These are phyloP conservation scores for Amphipyra berbera DNA, from an alignment of 2,888 invertebrate genomes.

Conservation along the genomic window DNA sequence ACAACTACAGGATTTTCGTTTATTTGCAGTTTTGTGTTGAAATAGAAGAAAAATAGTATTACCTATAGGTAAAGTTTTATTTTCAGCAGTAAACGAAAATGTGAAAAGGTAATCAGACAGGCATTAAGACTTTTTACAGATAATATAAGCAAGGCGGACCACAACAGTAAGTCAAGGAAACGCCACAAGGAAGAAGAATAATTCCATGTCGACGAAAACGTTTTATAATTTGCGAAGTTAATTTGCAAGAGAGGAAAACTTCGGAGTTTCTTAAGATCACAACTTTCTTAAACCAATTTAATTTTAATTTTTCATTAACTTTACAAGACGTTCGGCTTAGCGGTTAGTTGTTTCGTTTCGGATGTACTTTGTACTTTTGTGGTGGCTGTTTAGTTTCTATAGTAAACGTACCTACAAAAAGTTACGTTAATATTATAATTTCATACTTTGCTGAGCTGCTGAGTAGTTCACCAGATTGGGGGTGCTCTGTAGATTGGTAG, in stretches of 20 bases:
- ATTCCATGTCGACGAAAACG: slow-evolving; percentile 31
- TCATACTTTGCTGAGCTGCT: too few species aligned
- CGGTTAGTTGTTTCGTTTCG: slow-evolving; percentile 7
- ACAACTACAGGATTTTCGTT: too few species aligned
- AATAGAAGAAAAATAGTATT: too few species aligned
- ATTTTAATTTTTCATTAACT: slow-evolving; percentile 49
- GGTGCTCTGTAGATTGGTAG: too few species aligned
- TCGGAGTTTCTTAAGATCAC: slow-evolving; percentile 31
- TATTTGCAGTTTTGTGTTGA: too few species aligned
- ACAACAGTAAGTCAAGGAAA: not conserved
- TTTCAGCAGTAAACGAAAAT: not conserved
- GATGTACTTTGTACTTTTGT: not conserved
- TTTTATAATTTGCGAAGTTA: slow-evolving; percentile 45
- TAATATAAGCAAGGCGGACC: not conserved
- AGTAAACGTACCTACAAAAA: too few species aligned
- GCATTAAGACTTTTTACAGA: not conserved
- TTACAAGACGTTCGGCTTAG: slow-evolving; percentile 27
- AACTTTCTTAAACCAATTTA: slow-evolving; percentile 45
- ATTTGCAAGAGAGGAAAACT: slow-evolving; percentile 35
- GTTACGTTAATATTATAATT: too few species aligned
- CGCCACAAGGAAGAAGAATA: slow-evolving; percentile 7
- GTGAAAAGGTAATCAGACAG: not conserved
- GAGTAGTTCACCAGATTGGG: too few species aligned
- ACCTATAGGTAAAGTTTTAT: too few species aligned
- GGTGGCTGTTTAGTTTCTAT: not conserved